Evolutionary conservation across 1,140 invertebrate genomes (phyloP).

Genomic region (Pogonus chalceus): DNA sequence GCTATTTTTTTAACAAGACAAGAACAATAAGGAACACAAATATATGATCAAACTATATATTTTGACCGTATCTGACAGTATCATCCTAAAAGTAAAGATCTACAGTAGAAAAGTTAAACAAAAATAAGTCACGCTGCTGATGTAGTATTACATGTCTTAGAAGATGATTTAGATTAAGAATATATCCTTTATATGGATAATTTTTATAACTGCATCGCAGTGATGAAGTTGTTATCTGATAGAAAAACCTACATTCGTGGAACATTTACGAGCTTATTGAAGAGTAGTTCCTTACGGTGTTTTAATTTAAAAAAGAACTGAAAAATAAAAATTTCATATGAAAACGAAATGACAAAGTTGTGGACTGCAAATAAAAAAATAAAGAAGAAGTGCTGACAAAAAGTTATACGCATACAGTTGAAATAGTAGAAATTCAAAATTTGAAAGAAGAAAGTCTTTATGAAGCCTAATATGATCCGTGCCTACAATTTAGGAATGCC

Average conservation of each 20-base stretch:
- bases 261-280: conserved; percentile 18
- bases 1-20: conserved; percentile 2
- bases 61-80: conserved; percentile 3
- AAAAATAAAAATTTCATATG: conserved; percentile 20
- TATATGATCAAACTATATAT: conserved; percentile 12
- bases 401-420: conserved; percentile 19
- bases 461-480: conserved; percentile 10
- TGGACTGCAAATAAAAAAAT: conserved; percentile 21
- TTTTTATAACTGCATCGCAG: conserved; percentile 19
- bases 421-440: conserved; percentile 20
- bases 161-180: too few relatives aligned
- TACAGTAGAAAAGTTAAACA: conserved; percentile 8
- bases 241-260: conserved; percentile 20
- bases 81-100: conserved; percentile 8
- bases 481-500: too few relatives aligned
- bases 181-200: conserved; percentile 17
- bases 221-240: conserved; percentile 20
- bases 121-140: not conserved
- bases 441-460: conserved; percentile 12
- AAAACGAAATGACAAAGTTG: conserved; percentile 16
- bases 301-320: conserved; percentile 12
- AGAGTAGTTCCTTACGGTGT: conserved; percentile 19
- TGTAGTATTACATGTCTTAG: conserved; percentile 11
- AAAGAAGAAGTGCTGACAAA: conserved; percentile 22
- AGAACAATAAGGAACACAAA: conserved; percentile 7